Evolutionary conservation across 2,113 vertebrate genomes (phyloP).

Genomic region (Larimichthys crocea): DNA sequence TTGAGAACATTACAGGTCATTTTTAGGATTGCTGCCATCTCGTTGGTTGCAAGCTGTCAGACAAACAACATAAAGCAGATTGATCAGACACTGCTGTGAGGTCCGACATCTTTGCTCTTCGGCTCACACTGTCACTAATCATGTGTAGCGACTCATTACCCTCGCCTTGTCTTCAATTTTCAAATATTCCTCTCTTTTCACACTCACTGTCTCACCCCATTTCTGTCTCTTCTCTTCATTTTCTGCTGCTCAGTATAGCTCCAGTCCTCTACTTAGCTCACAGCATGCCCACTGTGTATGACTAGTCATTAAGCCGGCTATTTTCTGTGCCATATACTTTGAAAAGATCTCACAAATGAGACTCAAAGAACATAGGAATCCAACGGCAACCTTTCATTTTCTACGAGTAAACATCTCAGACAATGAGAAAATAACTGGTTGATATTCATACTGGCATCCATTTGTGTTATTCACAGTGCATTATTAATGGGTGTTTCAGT

Average conservation of each 20-base stretch:
- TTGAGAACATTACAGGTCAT: not conserved
- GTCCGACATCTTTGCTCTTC: not conserved
- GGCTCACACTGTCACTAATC: not conserved
- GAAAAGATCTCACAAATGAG: slow-evolving; percentile 22
- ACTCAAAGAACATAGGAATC: slow-evolving; percentile 30
- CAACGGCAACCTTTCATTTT: slow-evolving; percentile 46
- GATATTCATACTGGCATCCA: slow-evolving; percentile 42
- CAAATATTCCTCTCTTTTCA: not conserved
- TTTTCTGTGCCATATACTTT: slow-evolving; percentile 34
- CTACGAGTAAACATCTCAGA: slow-evolving; percentile 37
- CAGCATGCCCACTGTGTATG: slow-evolving; percentile 42
- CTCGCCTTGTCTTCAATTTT: not conserved
- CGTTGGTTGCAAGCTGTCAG: not conserved
- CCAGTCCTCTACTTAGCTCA: slow-evolving; percentile 23
- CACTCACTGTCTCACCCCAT: not conserved
- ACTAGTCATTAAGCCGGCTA: slow-evolving; percentile 44
- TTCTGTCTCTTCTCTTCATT: not conserved
- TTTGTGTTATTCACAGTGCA: slow-evolving; percentile 47
- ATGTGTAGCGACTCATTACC: slow-evolving; percentile 4
- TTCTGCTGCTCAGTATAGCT: not conserved
- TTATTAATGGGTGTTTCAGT: slow-evolving; percentile 52
- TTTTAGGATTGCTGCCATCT: not conserved
- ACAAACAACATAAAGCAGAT: not conserved
- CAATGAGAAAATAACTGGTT: slow-evolving; percentile 54
- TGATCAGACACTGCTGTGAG: not conserved